Evolutionary conservation across 2,888 invertebrate species (phyloP).

Genomic region (Alviniconcha strummeri): DNA sequence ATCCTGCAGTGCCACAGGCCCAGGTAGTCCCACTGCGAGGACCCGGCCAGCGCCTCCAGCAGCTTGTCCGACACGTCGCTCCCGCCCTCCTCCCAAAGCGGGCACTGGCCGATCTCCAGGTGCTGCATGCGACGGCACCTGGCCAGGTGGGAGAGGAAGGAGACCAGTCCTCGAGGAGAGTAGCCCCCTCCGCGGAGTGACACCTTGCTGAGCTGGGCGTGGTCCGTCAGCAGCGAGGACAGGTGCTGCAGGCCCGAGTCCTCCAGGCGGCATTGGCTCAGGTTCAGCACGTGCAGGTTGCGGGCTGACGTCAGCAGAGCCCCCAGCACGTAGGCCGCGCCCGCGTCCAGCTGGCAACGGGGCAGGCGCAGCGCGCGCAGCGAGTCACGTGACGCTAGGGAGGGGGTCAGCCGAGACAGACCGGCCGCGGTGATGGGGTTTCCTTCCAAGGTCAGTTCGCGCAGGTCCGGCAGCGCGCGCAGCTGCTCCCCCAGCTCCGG

Average conservation of each 20-base stretch:
- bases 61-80: conserved; percentile 3
- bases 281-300: conserved; percentile 28
- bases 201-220: conserved; percentile 17
- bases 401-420: conserved; percentile 15
- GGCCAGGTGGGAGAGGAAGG: conserved; percentile 19
- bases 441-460: conserved; percentile 13
- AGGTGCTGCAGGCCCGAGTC: conserved; percentile 31
- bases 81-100: conserved; percentile 14
- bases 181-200: conserved; percentile 15
- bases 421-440: conserved; percentile 24
- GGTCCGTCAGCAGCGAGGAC: background rate
- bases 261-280: conserved; percentile 10
- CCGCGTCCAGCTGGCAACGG: conserved; percentile 19
- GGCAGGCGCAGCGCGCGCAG: conserved; percentile 23
- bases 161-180: conserved; percentile 10
- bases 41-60: background rate
- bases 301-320: conserved; percentile 7
- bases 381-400: background rate
- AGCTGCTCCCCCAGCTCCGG: conserved; percentile 13
- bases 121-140: conserved; percentile 21
- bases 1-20: conserved; percentile 30
- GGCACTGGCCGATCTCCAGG: conserved; percentile 27
- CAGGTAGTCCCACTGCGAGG: conserved; percentile 22
- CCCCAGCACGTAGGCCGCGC: conserved; percentile 26
- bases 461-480: conserved; percentile 6